A percentile compares a stretch with the other conserved stretches of the same genome.
Conservation (phyloP, 2,113 vertebrate genomes). For the Lamprologus ornatipinnis region DNA sequence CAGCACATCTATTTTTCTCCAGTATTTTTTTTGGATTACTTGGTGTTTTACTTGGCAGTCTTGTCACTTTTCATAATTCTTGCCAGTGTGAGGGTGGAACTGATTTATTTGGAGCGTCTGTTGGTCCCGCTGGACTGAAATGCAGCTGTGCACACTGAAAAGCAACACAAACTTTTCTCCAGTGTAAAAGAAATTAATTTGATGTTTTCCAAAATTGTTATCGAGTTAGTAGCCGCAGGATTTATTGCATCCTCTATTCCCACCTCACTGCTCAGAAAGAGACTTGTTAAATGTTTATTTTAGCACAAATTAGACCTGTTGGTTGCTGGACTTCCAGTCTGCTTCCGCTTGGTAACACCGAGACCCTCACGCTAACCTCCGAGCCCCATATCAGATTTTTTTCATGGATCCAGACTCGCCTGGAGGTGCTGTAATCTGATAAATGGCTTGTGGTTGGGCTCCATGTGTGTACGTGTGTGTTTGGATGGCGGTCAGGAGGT, state of each 20-base stretch:
- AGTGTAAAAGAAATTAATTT: not conserved
- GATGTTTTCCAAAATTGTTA: conserved; percentile 2
- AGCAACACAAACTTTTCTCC: not conserved
- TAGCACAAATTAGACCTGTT: conserved; percentile 17
- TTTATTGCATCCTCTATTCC: not conserved
- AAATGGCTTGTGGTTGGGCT: conserved; percentile 2
- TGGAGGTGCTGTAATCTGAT: conserved; percentile 16
- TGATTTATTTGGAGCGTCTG: conserved; percentile 30
- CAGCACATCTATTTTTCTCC: not conserved
- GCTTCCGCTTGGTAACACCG: not conserved
- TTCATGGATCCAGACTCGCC: not conserved
- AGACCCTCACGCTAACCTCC: not conserved
- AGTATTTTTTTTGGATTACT: not conserved
- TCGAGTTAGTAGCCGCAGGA: not conserved
- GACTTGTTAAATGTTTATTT: conserved; percentile 10
- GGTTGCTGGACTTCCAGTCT: not conserved
- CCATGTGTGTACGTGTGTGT: not conserved
- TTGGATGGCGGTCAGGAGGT: not conserved
- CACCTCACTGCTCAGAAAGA: not conserved
- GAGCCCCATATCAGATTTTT: not conserved
- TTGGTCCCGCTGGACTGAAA: not conserved
- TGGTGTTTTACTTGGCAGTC: not conserved
- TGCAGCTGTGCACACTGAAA: not conserved
- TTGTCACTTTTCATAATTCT: not conserved
- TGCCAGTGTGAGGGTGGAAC: not conserved